phyloP scores from a whole-genome alignment of 2,113 vertebrate species.

The Bombycilla garrulus region DNA sequence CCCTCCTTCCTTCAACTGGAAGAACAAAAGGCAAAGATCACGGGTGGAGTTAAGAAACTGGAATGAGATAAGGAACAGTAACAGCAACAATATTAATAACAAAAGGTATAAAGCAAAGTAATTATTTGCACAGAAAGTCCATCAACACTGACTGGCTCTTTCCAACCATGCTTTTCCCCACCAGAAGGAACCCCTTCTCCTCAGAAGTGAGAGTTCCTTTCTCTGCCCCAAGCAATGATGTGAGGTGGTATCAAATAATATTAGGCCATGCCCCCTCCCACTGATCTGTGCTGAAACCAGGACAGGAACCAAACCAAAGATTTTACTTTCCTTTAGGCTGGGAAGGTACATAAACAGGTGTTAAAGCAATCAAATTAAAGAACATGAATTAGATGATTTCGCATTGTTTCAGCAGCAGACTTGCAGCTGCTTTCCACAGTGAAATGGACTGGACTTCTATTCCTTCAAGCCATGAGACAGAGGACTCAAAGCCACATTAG shows the following conservation, averaged over 20 bases:
- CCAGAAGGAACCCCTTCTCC: neutral
- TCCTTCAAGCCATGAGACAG: neutral
- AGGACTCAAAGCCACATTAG: neutral
- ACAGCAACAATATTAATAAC: neutral
- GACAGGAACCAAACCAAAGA: neutral
- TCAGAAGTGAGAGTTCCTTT: neutral
- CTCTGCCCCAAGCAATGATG: neutral
- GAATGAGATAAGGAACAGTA: neutral
- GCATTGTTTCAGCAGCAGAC: neutral
- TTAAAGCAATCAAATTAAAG: neutral
- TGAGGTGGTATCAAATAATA: neutral
- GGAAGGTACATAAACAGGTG: neutral
- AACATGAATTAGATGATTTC: neutral
- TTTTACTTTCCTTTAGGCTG: neutral
- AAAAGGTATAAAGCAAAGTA: neutral
- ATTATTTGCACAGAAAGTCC: neutral
- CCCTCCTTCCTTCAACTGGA: neutral
- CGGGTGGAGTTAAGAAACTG: neutral
- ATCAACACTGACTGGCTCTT: neutral
- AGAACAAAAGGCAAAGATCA: neutral
- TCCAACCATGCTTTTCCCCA: neutral
- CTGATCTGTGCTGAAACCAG: neutral
- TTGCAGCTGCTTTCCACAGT: neutral
- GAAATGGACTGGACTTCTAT: neutral
- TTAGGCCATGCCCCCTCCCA: neutral